A percentile compares a stretch with the other conserved stretches of the same genome.
phyloP scores from a whole-genome alignment of 2,888 invertebrate genomes.

The Nephrotoma guestfalica region DNA sequence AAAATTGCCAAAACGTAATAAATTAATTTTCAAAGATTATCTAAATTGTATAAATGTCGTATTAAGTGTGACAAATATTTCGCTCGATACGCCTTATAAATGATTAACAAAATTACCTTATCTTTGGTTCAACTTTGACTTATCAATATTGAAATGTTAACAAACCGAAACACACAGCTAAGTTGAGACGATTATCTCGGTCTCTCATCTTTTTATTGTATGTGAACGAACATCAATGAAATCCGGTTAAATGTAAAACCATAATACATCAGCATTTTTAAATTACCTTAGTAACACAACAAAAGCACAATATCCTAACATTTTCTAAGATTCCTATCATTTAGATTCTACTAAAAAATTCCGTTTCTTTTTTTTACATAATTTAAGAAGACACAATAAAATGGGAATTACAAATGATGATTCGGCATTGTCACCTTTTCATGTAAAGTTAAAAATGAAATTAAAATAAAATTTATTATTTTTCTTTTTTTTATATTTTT shows the following conservation, averaged over 20 bases:
- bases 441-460: not conserved
- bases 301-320: not conserved
- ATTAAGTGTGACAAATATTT: not conserved
- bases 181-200: not conserved
- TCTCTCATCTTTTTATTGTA: not conserved
- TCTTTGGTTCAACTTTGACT: not conserved
- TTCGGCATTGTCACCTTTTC: not conserved
- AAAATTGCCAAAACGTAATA: not conserved
- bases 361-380: not conserved
- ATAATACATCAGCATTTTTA: not conserved
- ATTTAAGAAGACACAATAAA: not conserved
- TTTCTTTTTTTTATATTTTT: not conserved
- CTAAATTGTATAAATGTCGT: not conserved
- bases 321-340: not conserved
- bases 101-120: not conserved
- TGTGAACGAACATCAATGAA: not conserved
- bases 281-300: not conserved
- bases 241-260: not conserved
- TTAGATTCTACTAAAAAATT: not conserved
- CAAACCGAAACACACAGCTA: not conserved
- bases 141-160: not conserved
- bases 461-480: not conserved
- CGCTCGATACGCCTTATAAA: not conserved
- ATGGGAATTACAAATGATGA: not conserved
- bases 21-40: not conserved